Percentiles rank a stretch among this genome's conserved stretches.
phyloP scores from a whole-genome alignment of 92 coral and sea anemone species.

The Desmophyllum pertusum region DNA sequence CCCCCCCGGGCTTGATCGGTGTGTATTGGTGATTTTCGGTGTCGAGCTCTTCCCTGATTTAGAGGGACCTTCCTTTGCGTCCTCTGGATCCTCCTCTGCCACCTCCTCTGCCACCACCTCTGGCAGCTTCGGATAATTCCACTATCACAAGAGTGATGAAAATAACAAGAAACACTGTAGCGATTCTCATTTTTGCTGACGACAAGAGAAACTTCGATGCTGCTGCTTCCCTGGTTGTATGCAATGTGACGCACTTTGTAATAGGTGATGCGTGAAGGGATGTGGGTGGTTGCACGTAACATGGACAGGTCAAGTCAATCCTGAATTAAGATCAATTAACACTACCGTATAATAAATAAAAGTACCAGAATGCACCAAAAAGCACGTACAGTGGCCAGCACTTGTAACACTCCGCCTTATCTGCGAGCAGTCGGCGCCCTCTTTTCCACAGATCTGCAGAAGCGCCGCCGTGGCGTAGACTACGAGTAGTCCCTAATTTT shows the following conservation, averaged over 20 bases:
- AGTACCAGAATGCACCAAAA: no score
- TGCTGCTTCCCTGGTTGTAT: neutral
- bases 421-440: no score
- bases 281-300: neutral
- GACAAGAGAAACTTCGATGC: neutral
- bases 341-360: no score
- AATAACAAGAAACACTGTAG: constrained; percentile 11
- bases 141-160: neutral
- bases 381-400: no score
- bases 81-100: neutral
- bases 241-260: neutral
- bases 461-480: no score
- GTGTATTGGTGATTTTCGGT: constrained; percentile 31
- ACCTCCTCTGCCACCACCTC: neutral
- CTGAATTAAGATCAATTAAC: no score
- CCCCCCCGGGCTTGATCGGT: no score
- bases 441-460: no score
- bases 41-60: constrained; percentile 4
- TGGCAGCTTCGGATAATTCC: neutral
- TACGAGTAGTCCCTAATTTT: no score
- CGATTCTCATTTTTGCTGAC: neutral
- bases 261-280: neutral
- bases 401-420: no score
- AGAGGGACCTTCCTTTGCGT: neutral
- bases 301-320: no score